Percentiles rank a stretch among this genome's conserved stretches.
These are phyloP conservation scores for Dipodomys stephensi DNA, from an alignment of 2,113 vertebrate genomes.

Conservation along the genomic window DNA sequence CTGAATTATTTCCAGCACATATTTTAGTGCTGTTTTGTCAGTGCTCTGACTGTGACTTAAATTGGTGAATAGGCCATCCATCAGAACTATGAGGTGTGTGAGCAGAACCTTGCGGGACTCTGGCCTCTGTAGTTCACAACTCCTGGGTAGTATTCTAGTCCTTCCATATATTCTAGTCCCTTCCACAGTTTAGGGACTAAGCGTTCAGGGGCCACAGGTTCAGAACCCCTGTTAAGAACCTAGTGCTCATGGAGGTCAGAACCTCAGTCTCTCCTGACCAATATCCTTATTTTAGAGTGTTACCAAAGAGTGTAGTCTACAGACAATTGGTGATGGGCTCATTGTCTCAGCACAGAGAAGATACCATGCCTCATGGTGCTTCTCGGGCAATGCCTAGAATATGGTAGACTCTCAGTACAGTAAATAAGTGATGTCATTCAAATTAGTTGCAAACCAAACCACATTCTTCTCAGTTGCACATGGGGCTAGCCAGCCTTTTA, in stretches of 20 bases:
- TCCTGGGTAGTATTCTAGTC: neutral
- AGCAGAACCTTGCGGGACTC: neutral
- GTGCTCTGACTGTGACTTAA: neutral
- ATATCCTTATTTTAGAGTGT: neutral
- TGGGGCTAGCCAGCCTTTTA: slow-evolving; percentile 21
- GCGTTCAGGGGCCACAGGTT: no score
- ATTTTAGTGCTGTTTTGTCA: neutral
- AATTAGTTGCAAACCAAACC: neutral
- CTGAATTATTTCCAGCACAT: neutral
- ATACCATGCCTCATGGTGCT: neutral
- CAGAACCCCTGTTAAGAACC: neutral
- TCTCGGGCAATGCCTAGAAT: neutral
- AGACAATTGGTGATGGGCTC: neutral
- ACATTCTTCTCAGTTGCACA: neutral
- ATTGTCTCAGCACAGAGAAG: neutral
- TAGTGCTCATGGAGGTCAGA: neutral
- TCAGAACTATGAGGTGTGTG: neutral
- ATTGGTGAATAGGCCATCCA: neutral
- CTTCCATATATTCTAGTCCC: neutral
- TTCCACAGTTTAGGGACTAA: no score
- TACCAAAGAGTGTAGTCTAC: neutral
- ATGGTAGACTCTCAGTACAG: neutral
- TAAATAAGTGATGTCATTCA: neutral
- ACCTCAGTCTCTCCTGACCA: neutral
- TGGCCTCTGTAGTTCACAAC: neutral